Percentiles rank a stretch among this genome's conserved stretches.
phyloP scores from a whole-genome alignment of 2,113 vertebrate species.

The Lepidothrix coronata region DNA sequence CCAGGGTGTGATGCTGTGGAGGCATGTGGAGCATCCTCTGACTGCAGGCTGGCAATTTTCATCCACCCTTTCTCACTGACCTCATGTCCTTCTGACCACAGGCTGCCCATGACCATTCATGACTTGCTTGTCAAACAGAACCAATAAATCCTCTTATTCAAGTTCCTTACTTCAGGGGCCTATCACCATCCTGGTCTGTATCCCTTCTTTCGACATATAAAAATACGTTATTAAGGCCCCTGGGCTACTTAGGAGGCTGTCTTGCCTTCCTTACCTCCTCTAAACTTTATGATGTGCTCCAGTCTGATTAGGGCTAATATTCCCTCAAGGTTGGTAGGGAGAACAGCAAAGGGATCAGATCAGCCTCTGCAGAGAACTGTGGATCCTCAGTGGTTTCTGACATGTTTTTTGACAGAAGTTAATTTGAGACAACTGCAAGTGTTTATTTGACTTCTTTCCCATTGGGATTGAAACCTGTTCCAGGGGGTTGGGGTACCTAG shows the following conservation, averaged over 20 bases:
- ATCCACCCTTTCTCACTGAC: not conserved
- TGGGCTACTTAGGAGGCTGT: not conserved
- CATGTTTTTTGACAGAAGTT: not conserved
- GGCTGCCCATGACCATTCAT: not conserved
- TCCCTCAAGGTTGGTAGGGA: not conserved
- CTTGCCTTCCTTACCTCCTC: not conserved
- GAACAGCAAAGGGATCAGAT: not conserved
- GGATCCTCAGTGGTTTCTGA: not conserved
- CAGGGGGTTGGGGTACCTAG: not conserved
- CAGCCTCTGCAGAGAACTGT: not conserved
- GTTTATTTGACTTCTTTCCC: not conserved
- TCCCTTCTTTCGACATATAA: not conserved
- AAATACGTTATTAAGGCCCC: not conserved
- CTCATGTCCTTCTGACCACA: not conserved
- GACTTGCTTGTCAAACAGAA: not conserved
- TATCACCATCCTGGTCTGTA: not conserved
- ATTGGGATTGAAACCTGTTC: not conserved
- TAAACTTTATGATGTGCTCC: not conserved
- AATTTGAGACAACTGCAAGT: not conserved
- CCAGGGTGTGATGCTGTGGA: not conserved
- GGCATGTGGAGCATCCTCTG: not conserved
- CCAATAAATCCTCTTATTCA: not conserved
- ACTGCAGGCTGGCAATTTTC: not conserved
- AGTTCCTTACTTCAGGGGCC: not conserved
- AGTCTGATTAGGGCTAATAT: not conserved